Evolutionary conservation across 2,888 invertebrate genomes (phyloP).

Genomic region (Heliothis peltigera): DNA sequence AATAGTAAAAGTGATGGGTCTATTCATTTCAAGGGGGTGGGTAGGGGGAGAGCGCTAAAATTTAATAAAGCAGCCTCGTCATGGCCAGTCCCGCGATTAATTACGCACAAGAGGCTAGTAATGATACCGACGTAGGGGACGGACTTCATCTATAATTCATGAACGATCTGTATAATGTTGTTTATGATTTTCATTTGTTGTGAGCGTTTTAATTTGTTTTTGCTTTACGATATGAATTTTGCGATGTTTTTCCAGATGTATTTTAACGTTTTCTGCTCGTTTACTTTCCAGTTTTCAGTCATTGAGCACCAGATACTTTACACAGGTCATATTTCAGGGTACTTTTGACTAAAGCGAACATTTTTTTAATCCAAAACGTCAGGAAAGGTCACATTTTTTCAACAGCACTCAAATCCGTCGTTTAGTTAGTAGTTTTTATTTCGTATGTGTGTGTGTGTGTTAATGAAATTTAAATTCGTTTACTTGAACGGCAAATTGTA

Average conservation of each 20-base stretch:
- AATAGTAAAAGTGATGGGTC: constrained; percentile 89
- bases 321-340: background rate
- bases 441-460: background rate
- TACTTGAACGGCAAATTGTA: background rate
- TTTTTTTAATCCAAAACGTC: background rate
- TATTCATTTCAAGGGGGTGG: constrained; percentile 79
- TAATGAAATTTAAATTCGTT: constrained; percentile 1
- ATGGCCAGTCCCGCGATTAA: constrained; percentile 86
- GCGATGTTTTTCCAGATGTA: constrained; percentile 29
- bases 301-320: constrained; percentile 2
- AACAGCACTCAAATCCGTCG: background rate
- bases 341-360: background rate
- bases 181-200: constrained; percentile 56
- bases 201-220: constrained; percentile 38
- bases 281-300: constrained; percentile 18
- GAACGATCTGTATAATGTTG: constrained; percentile 63
- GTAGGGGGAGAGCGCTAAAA: constrained; percentile 85
- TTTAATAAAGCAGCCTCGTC: constrained; percentile 86
- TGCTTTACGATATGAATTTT: constrained; percentile 32
- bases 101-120: constrained; percentile 86
- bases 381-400: background rate
- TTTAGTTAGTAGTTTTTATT: background rate
- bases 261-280: constrained; percentile 22
- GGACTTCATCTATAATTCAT: constrained; percentile 78
- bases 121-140: constrained; percentile 78